Percentiles rank a stretch among this genome's conserved stretches.
Conservation (phyloP, 2,888 invertebrate species). For the Argyra leucocephala region DNA sequence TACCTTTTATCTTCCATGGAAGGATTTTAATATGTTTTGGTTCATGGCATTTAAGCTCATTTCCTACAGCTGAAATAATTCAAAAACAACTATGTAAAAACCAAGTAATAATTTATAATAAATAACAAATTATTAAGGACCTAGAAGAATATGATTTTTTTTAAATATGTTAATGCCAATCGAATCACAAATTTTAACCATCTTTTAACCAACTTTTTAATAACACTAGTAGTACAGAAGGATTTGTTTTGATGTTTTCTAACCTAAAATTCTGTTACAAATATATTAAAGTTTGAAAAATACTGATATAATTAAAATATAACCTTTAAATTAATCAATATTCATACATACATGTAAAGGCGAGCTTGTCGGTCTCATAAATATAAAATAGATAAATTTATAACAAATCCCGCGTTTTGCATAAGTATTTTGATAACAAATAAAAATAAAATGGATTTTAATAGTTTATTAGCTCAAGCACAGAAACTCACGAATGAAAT, state of each 20-base stretch:
- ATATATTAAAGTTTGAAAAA: too few relatives aligned
- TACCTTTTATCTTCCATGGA: slow-evolving; percentile 42
- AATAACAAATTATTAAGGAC: slow-evolving; percentile 21
- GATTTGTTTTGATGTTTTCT: too few relatives aligned
- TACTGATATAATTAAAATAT: too few relatives aligned
- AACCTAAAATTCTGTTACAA: too few relatives aligned
- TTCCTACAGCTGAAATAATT: slow-evolving; percentile 25
- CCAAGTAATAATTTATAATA: neutral
- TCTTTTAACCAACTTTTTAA: neutral
- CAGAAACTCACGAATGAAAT: slow-evolving; percentile 85
- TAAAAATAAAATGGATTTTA: slow-evolving; percentile 54
- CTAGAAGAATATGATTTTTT: slow-evolving; percentile 30
- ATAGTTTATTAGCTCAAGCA: slow-evolving; percentile 79
- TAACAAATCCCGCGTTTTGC: too few relatives aligned
- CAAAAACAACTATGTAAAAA: neutral
- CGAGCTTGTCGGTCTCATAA: too few relatives aligned
- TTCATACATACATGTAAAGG: too few relatives aligned
- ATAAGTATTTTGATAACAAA: too few relatives aligned
- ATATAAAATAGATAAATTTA: too few relatives aligned
- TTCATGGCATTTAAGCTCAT: slow-evolving; percentile 23
- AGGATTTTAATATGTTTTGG: slow-evolving; percentile 1
- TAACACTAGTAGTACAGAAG: too few relatives aligned
- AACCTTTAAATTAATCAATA: too few relatives aligned
- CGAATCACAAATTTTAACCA: slow-evolving; percentile 16
- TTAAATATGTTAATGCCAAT: slow-evolving; percentile 21